Base-by-base conservation (phyloP, 2,888 invertebrate genomes). In the Drosophila flavopinicola region DNA sequence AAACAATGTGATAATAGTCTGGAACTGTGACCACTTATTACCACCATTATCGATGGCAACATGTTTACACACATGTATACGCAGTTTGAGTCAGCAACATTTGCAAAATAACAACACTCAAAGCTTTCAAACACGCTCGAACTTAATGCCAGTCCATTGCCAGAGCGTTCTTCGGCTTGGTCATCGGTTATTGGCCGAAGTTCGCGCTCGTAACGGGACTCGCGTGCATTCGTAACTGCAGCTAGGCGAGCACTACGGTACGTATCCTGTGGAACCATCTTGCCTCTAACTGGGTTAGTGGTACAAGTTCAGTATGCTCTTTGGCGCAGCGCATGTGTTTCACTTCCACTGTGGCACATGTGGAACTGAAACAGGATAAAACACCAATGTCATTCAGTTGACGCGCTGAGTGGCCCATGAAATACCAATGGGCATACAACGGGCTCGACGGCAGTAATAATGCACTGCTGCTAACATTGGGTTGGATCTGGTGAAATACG, bases 271-370 rank as follows among this genome's bases (percentile, higher is more conserved):
- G 58, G 64, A 60, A 42, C 49, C 33, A 59, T 54, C 47, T 37
- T 20, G 15, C 17, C 9, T 51, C 80, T 83, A 88, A 88, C 83
- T 89, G 88, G 89, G 89, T 89, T 88, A 89, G 84, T 89, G 87
- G 88, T 87, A 89, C 89, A 89, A 89, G 89, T 89, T 89, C 89
- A 89, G 87, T 88, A 75, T 53, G 53, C 64, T 59, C 65, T 67
- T 74, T 74, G 80, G 65, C 79, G 83, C 80, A 79, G 66, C 60
- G 61, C 56, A 44, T 48, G 57, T 66, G 65, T 72, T 72, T 47
- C 73, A 42, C 20, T 56, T 44, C 73, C 59, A 35, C 32, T 47
- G 30, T 49, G 45, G 38, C 42, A 38, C 37, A 6, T 27, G 29
- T 41, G 70, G 61, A 71, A 71, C 17, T 48, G 66, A 52, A 71